A percentile compares a stretch with the other conserved stretches of the same genome.
These are phyloP conservation scores for Caranx melampygus DNA, from an alignment of 2,113 vertebrate genomes.

Conservation along the genomic window DNA sequence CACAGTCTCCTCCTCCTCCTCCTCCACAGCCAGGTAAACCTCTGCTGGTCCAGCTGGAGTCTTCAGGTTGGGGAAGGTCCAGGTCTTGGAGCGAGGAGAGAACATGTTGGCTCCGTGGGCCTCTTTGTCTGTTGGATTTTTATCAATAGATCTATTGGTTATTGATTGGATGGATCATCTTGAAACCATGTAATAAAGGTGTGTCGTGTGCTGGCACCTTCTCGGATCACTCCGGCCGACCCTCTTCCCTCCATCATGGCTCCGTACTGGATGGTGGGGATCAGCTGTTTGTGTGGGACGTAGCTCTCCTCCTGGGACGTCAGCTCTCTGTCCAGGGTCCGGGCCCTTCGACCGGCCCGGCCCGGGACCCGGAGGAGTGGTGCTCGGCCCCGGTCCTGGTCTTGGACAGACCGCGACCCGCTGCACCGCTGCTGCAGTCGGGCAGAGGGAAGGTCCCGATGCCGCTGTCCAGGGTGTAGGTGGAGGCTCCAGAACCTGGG, in stretches of 20 bases:
- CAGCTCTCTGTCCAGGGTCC: conserved; percentile 93
- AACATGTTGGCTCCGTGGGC: conserved; percentile 67
- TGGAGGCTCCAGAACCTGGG: conserved; percentile 91
- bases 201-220: conserved; percentile 63
- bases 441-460: conserved; percentile 97
- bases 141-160: too few relatives aligned
- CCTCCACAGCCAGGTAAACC: conserved; percentile 86
- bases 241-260: conserved; percentile 74
- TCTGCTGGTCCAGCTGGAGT: conserved; percentile 80
- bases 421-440: conserved; percentile 88
- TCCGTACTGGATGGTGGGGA: conserved; percentile 77
- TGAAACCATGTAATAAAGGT: too few relatives aligned
- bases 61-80: conserved; percentile 92
- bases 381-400: conserved; percentile 85
- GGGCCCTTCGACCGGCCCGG: conserved; percentile 85
- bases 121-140: conserved; percentile 69
- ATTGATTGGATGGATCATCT: too few relatives aligned
- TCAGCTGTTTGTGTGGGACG: conserved; percentile 82
- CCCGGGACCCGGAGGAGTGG: conserved; percentile 80
- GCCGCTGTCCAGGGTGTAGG: conserved; percentile 95
- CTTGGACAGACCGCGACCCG: conserved; percentile 88
- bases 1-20: conserved; percentile 82
- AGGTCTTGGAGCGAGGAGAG: conserved; percentile 86
- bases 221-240: conserved; percentile 59
- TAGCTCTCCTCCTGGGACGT: conserved; percentile 86